A percentile compares a stretch with the other conserved stretches of the same genome.
Conservation (phyloP, 2,113 vertebrate species). For the Entelurus aequoreus region DNA sequence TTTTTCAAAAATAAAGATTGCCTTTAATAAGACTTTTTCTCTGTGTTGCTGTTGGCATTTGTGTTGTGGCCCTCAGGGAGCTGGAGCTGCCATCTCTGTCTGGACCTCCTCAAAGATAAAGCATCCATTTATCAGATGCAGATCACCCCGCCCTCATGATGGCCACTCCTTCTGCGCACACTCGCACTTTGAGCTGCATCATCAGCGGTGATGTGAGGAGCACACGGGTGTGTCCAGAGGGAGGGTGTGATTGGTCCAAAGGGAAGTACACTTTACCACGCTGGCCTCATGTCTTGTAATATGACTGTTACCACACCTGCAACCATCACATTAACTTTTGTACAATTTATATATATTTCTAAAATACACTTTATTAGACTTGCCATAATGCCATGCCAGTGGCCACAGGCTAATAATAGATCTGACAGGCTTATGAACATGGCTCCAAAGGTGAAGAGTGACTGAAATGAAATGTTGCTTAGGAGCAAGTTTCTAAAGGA, state of each 20-base stretch:
- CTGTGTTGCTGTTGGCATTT: not conserved
- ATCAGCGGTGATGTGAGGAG: too few relatives aligned
- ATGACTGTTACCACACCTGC: conserved; percentile 64
- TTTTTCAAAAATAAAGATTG: too few relatives aligned
- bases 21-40: not conserved
- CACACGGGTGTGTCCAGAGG: conserved; percentile 20
- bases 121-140: conserved; percentile 94
- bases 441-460: conserved; percentile 12
- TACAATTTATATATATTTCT: conserved; percentile 78
- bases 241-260: conserved; percentile 29
- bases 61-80: conserved; percentile 73
- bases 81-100: conserved; percentile 94
- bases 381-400: conserved; percentile 45
- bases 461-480: not conserved
- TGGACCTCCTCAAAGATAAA: conserved; percentile 93
- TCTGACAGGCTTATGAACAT: not conserved
- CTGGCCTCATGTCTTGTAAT: conserved; percentile 46
- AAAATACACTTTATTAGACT: conserved; percentile 37
- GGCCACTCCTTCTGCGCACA: conserved; percentile 20
- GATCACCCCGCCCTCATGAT: conserved; percentile 79
- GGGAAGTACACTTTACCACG: conserved; percentile 33
- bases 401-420: conserved; percentile 1
- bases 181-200: conserved; percentile 14
- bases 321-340: conserved; percentile 59
- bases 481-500: not conserved